Evolutionary conservation across 2,888 invertebrate species (phyloP), one percentile per base, ranked within the genome.

Genomic region (Apotomis betuletana): DNA sequence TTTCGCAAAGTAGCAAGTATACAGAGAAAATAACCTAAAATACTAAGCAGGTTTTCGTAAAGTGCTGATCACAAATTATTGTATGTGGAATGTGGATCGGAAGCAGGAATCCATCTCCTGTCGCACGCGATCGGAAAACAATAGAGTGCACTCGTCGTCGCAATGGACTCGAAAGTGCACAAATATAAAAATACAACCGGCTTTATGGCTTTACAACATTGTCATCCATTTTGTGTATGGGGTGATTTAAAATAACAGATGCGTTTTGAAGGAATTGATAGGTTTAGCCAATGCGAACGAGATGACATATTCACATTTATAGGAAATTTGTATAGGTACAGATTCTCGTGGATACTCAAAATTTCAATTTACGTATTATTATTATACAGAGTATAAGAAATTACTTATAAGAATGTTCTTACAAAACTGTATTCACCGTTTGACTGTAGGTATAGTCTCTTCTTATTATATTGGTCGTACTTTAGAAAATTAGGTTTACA

Each of bases 61-160:
- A 27, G 6, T 58, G 49, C 46, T 64, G 59, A 60, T 55, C 55
- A 57, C 52, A 70, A 60, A 65, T 65, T 6, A 55, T 36, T 38
- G n/a, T 75, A 74, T 38, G 15, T 75, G 27, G 27, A 27, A 74
- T 75, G 74, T 78, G 75, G 74, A 78, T 77, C 81, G 80, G 77
- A 77, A 79, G 75, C 76, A 81, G 76, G 78, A 83, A 87, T 87
- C 83, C 83, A 85, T 88, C 86, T 85, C 84, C 83, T 83, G 84
- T 83, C 83, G 79, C 73, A 77, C 79, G 77, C 80, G 83, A 86
- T 87, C 83, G 85, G 86, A 84, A 88, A 89, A 89, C 90, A 89
- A 90, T 87, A 87, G 85, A 87, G 84, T 83, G 85, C 86, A 87
- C 81, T 84, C 81, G 80, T 78, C 79, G 77, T 80, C 75, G 75